phyloP scores from a whole-genome alignment of 2,113 vertebrate genomes.

The Myotis yumanensis region DNA sequence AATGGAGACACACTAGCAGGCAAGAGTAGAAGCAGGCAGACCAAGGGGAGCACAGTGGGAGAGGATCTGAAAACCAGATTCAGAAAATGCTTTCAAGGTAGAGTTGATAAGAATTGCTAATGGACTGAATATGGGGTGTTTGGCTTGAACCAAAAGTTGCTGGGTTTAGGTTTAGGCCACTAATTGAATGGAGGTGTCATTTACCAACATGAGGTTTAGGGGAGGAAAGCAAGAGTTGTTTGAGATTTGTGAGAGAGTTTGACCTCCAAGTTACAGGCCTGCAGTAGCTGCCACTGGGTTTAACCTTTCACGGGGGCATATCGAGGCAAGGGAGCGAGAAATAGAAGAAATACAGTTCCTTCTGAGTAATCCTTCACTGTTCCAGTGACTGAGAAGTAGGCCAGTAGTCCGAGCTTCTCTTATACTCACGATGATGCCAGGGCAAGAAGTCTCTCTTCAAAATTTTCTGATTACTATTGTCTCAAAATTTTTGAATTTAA shows the following conservation, averaged over 20 bases:
- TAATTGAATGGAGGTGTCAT: conserved; percentile 23
- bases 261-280: not conserved
- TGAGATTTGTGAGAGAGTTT: not conserved
- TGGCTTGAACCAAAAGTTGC: not conserved
- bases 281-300: not conserved
- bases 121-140: not conserved
- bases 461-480: not conserved
- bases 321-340: not conserved
- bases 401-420: not conserved
- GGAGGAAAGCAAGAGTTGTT: not conserved
- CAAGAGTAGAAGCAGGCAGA: not conserved
- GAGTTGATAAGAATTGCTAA: not conserved
- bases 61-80: not conserved
- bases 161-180: not conserved
- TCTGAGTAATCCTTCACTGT: not conserved
- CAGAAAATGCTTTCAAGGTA: not conserved
- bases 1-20: not conserved
- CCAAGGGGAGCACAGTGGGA: not conserved
- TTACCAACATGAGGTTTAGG: not conserved
- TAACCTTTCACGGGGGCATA: not conserved
- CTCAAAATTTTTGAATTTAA: conserved; percentile 25
- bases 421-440: not conserved
- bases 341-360: not conserved
- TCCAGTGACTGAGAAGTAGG: not conserved
- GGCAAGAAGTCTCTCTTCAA: not conserved